phyloP scores from a whole-genome alignment of 2,888 invertebrate species.

The Andrena chrysosceles region DNA sequence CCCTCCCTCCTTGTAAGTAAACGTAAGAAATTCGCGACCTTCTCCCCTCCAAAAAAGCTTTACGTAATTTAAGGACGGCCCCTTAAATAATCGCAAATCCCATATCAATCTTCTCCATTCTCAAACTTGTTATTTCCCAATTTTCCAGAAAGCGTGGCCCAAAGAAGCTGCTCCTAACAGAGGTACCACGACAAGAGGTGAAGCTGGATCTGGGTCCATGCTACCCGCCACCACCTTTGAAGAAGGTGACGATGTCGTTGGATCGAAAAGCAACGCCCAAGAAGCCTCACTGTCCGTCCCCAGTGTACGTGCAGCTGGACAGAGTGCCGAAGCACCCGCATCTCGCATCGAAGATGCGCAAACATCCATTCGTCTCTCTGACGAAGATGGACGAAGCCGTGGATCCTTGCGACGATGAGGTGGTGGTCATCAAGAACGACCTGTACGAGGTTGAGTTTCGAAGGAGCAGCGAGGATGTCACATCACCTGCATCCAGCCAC shows the following conservation, averaged over 20 bases:
- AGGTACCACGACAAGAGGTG: slow-evolving; percentile 70
- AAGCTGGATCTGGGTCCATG: slow-evolving; percentile 66
- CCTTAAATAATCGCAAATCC: not conserved
- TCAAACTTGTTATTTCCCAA: not conserved
- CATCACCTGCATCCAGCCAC: not conserved
- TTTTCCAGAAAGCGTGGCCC: not conserved
- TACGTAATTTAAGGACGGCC: too few species aligned
- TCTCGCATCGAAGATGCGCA: slow-evolving; percentile 56
- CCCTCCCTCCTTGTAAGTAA: too few species aligned
- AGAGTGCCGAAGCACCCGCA: slow-evolving; percentile 42
- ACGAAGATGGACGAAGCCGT: slow-evolving; percentile 42
- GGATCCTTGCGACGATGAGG: not conserved
- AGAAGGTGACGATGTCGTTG: slow-evolving; percentile 41
- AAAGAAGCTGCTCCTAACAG: slow-evolving; percentile 65
- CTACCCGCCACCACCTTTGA: slow-evolving; percentile 38
- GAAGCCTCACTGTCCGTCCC: not conserved
- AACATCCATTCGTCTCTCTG: slow-evolving; percentile 67
- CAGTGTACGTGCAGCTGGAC: not conserved
- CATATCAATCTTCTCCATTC: not conserved
- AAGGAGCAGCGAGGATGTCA: slow-evolving; percentile 27
- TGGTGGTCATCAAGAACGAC: slow-evolving; percentile 42
- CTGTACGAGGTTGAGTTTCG: slow-evolving; percentile 65
- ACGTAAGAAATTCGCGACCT: too few species aligned
- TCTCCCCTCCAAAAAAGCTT: too few species aligned
- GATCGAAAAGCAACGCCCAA: slow-evolving; percentile 21